These are phyloP conservation scores for Leptodirus hochenwartii DNA, from an alignment of 2,888 invertebrate species.

Conservation along the genomic window DNA sequence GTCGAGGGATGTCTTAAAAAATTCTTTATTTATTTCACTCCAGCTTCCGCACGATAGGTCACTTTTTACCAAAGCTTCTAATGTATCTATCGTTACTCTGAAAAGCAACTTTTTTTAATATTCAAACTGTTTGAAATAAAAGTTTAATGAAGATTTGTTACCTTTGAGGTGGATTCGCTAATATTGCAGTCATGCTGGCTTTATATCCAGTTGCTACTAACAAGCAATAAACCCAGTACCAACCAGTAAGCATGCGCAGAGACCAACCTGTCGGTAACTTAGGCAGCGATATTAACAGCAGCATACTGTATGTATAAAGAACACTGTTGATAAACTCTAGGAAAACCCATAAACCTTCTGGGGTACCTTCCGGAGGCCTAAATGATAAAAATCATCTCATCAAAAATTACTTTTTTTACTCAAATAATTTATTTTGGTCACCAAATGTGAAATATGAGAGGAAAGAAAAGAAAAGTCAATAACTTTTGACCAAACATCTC, in stretches of 20 bases:
- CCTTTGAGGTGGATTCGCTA: constrained; percentile 60
- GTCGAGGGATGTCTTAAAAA: constrained; percentile 53
- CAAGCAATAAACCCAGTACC: constrained; percentile 77
- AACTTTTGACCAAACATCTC: too few species aligned
- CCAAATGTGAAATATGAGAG: too few species aligned
- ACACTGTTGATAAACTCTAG: constrained; percentile 53
- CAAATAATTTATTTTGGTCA: too few species aligned
- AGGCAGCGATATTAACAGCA: constrained; percentile 60
- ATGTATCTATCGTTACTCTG: constrained; percentile 62
- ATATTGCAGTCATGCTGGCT: constrained; percentile 70
- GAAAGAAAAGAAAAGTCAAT: too few species aligned
- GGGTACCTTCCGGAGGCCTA: constrained; percentile 18
- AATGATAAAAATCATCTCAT: not conserved
- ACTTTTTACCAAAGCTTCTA: constrained; percentile 48
- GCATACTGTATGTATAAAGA: constrained; percentile 65
- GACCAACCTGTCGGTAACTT: constrained; percentile 65
- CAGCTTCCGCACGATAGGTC: constrained; percentile 51
- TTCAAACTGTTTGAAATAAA: too few species aligned
- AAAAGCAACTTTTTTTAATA: too few species aligned
- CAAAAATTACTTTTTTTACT: too few species aligned
- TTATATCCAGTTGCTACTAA: constrained; percentile 61
- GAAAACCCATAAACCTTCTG: constrained; percentile 46
- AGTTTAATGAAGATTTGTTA: too few species aligned
- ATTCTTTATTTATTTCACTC: constrained; percentile 48
- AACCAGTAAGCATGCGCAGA: constrained; percentile 60